These are phyloP conservation scores for Neocrepidodera transversa DNA, from an alignment of 2,888 invertebrate genomes.

Conservation along the genomic window DNA sequence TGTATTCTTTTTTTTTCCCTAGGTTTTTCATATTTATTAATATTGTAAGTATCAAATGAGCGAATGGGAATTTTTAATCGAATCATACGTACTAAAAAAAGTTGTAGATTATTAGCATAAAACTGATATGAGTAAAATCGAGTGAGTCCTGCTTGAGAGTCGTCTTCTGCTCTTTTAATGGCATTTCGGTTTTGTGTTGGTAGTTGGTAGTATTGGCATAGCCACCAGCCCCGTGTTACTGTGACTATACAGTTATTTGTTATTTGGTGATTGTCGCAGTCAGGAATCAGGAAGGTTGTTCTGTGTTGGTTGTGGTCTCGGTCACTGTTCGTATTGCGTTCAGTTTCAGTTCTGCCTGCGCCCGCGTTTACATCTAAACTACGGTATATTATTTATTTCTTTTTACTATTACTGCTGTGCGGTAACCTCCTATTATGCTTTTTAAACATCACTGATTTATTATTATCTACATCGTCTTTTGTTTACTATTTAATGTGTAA, in stretches of 20 bases:
- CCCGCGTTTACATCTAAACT: slow-evolving; percentile 7
- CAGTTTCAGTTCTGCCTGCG: too few species aligned
- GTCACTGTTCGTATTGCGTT: too few species aligned
- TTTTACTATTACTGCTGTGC: background rate
- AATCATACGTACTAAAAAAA: slow-evolving; percentile 26
- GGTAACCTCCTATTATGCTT: background rate
- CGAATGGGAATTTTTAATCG: slow-evolving; percentile 21
- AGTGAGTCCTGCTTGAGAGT: slow-evolving; percentile 18
- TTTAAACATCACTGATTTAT: slow-evolving; percentile 27
- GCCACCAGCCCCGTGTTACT: slow-evolving; percentile 38
- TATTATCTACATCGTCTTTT: too few species aligned
- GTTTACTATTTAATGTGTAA: too few species aligned
- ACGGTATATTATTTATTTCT: too few species aligned
- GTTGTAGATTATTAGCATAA: slow-evolving; percentile 26
- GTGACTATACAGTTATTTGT: slow-evolving; percentile 35
- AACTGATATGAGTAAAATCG: slow-evolving; percentile 22
- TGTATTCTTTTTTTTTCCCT: too few species aligned
- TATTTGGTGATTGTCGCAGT: slow-evolving; percentile 30
- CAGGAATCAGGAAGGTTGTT: slow-evolving; percentile 28
- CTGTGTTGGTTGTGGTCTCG: too few species aligned
- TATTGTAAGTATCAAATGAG: too few species aligned
- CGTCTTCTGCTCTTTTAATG: slow-evolving; percentile 38
- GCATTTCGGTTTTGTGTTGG: too few species aligned
- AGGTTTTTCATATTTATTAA: too few species aligned
- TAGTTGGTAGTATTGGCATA: slow-evolving; percentile 45